Evolutionary conservation across 2,113 vertebrate species (phyloP).

Genomic region (Panthera uncia): DNA sequence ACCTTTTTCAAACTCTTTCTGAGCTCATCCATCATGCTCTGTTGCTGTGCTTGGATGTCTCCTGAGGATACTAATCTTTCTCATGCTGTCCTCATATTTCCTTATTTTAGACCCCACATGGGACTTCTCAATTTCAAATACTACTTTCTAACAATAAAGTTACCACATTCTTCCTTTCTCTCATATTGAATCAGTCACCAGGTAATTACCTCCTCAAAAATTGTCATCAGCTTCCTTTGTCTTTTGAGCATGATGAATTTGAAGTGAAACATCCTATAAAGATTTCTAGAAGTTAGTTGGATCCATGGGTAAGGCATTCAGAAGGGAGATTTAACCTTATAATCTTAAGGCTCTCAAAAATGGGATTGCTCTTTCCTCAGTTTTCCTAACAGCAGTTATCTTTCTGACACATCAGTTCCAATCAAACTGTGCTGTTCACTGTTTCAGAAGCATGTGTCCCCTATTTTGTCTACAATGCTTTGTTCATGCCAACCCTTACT

Average conservation of each 20-base stretch:
- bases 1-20: not conserved
- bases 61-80: not conserved
- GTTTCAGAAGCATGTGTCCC: rapidly evolving
- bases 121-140: not conserved
- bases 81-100: not conserved
- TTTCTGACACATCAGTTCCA: not conserved
- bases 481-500: not conserved
- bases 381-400: not conserved
- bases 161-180: not conserved
- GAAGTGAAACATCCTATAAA: not conserved
- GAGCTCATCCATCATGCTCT: not conserved
- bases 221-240: not conserved
- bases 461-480: not conserved
- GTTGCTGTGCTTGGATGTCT: not conserved
- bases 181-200: not conserved
- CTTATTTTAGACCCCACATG: no score
- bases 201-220: not conserved
- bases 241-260: not conserved
- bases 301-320: not conserved
- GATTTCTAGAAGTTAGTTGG: not conserved
- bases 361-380: not conserved
- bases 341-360: not conserved
- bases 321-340: not conserved
- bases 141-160: not conserved
- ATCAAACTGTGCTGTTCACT: not conserved